Base-by-base conservation (phyloP, 2,888 invertebrate genomes). In the Autographa gamma region DNA sequence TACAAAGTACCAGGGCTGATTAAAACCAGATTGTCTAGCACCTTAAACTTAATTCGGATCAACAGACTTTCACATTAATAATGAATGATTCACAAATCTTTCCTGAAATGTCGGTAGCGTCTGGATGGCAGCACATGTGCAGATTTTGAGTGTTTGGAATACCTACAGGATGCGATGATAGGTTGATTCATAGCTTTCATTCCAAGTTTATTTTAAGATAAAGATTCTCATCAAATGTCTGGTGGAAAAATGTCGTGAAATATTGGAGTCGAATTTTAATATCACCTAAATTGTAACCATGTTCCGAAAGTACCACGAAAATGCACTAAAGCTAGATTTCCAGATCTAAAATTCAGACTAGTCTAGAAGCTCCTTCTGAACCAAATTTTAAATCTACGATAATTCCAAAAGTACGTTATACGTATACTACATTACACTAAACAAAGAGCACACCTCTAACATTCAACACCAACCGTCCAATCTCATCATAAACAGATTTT, bases 61-160 rank as follows among this genome's bases (percentile, higher is more conserved):
- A 13, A 38, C 56, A 56, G 43, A 43, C 43, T 43, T 65, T 58
- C 64, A 25, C 31, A 59, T 43, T 59, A 73, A 65, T 63, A 73
- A 67, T 64, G 64, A 52, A 68, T 93, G 93, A 93, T 87, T 93
- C 93, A 92, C 81, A 63, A 82, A 82, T 82, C 80, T 85, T 86
- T 87, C 83, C 81, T 80, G 86, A 89, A 84, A 72, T 58, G 69
- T 73, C 76, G 84, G 86, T 58, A 68, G 18, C 67, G 74, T 88
- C 82, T 86, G 84, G 78, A 65, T 67, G 79, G 69, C 89, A 91
- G 86, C 92, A 92, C 84, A 87, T 93, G 92, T 88, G 86, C 85
- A 77, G 84, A 85, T 71, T 56, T 63, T 71, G 65, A 68, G 72
- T 70, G 69, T 75, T 83, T 74, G 77, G 84, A 72, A 83, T 88